phyloP scores from a whole-genome alignment of 2,113 vertebrate genomes.

The Paramisgurnus dabryanus region DNA sequence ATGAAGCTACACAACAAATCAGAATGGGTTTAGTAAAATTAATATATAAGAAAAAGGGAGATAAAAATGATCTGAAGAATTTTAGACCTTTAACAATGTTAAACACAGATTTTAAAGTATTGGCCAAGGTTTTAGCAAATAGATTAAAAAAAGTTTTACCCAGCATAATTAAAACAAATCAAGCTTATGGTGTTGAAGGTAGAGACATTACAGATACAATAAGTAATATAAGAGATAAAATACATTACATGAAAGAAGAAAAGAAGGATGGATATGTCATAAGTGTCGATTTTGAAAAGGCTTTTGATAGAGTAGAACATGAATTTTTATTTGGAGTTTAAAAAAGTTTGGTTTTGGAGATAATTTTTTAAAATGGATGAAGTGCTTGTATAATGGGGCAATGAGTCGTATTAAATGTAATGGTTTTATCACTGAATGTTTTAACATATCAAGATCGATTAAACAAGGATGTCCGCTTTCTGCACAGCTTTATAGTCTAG shows the following conservation, averaged over 20 bases:
- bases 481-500: background rate
- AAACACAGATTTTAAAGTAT: background rate
- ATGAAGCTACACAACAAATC: background rate
- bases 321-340: background rate
- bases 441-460: background rate
- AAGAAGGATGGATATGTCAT: background rate
- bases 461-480: background rate
- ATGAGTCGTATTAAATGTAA: background rate
- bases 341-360: no score
- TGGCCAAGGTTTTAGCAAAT: no score
- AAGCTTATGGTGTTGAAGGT: no score
- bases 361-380: no score
- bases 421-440: background rate
- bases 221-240: background rate
- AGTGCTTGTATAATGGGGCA: no score
- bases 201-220: no score
- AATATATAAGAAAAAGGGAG: background rate
- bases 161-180: no score
- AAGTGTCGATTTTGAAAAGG: background rate
- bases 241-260: background rate
- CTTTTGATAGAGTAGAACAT: background rate
- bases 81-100: background rate
- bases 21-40: background rate
- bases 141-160: no score
- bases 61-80: background rate